These are phyloP conservation scores for Barbus barbus DNA, from an alignment of 2,113 vertebrate species.

Conservation along the genomic window DNA sequence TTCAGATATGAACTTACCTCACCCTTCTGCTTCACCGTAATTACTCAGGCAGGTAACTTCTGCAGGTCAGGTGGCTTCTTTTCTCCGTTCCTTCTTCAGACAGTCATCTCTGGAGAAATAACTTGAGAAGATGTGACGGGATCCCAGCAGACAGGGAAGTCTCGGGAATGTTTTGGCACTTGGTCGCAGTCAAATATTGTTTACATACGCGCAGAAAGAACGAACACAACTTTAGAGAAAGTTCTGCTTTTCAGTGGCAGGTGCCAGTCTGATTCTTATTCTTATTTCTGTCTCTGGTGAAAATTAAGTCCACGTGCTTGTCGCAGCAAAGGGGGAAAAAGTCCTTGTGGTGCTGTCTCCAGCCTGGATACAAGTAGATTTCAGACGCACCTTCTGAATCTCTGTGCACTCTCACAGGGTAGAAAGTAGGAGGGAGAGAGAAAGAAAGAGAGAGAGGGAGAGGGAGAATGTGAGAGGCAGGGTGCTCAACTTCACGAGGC, in stretches of 20 bases:
- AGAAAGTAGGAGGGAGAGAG: conserved; percentile 77
- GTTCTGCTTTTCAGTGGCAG: conserved; percentile 55
- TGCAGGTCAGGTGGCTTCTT: conserved; percentile 68
- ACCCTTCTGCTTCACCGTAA: conserved; percentile 61
- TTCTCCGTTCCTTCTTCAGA: conserved; percentile 71
- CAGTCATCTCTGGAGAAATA: conserved; percentile 64
- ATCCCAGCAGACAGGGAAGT: conserved; percentile 38
- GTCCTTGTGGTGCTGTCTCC: conserved; percentile 70
- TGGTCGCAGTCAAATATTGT: conserved; percentile 62
- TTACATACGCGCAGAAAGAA: conserved; percentile 55
- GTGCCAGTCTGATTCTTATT: conserved; percentile 56
- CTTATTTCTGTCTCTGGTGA: conserved; percentile 63
- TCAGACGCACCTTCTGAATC: conserved; percentile 79
- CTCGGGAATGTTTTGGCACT: conserved; percentile 49
- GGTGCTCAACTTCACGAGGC: conserved; percentile 56
- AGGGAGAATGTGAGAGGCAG: conserved; percentile 51
- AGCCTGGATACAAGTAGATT: conserved; percentile 71
- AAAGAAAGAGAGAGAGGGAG: conserved; percentile 58
- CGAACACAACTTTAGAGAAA: conserved; percentile 38
- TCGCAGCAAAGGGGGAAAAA: conserved; percentile 53
- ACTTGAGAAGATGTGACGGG: conserved; percentile 26
- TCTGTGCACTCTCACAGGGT: conserved; percentile 70
- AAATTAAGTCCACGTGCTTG: conserved; percentile 72
- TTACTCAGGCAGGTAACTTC: conserved; percentile 60
- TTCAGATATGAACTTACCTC: conserved; percentile 62